A percentile compares a stretch with the other conserved stretches of the same genome.
These are phyloP conservation scores for Myripristis murdjan DNA, from an alignment of 2,797 vertebrate species.

Conservation along the genomic window DNA sequence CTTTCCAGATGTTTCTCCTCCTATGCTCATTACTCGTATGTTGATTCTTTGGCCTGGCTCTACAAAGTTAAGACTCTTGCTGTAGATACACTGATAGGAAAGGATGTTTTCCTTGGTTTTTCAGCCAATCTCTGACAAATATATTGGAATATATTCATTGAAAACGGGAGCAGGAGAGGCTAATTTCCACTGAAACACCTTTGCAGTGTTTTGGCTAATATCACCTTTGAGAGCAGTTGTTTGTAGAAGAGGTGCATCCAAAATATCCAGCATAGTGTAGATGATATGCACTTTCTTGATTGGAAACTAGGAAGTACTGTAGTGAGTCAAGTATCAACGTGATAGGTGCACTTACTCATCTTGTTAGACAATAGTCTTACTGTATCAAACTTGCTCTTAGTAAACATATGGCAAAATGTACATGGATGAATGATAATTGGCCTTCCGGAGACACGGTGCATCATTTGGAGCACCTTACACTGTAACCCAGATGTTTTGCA, in stretches of 20 bases:
- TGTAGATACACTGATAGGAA: constrained; percentile 64
- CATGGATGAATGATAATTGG: constrained; percentile 19
- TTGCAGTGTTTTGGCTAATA: constrained; percentile 46
- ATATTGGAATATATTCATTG: constrained; percentile 72
- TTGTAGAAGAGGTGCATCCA: constrained; percentile 34
- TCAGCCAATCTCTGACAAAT: constrained; percentile 61
- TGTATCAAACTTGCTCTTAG: constrained; percentile 38
- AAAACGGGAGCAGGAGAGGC: constrained; percentile 56
- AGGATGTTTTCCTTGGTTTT: constrained; percentile 67
- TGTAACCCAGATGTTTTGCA: constrained; percentile 55
- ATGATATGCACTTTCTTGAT: constrained; percentile 24
- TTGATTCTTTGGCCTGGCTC: constrained; percentile 82
- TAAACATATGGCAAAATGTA: constrained; percentile 38
- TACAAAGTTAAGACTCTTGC: constrained; percentile 67
- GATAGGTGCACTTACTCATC: constrained; percentile 34
- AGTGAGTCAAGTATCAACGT: constrained; percentile 37
- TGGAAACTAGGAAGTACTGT: constrained; percentile 38
- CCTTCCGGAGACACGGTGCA: constrained; percentile 24
- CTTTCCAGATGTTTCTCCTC: constrained; percentile 70
- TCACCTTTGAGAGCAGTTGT: constrained; percentile 28
- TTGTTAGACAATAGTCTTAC: constrained; percentile 35
- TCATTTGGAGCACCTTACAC: constrained; percentile 36
- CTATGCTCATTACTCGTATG: constrained; percentile 74
- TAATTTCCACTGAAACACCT: constrained; percentile 70
- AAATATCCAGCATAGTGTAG: constrained; percentile 11